These are phyloP conservation scores for Monochamus saltuarius DNA, from an alignment of 1,140 invertebrate genomes.

Conservation along the genomic window DNA sequence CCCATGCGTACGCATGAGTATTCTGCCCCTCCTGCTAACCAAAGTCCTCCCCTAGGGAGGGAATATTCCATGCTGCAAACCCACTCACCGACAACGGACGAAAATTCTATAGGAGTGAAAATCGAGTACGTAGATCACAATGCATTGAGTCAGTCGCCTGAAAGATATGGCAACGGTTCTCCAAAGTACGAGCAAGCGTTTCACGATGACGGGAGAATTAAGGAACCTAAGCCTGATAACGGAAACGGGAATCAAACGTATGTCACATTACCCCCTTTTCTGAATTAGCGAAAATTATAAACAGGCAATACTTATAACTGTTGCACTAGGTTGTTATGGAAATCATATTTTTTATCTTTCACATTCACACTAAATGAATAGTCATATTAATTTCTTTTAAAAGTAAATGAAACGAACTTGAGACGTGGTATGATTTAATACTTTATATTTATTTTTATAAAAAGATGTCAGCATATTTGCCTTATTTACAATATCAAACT, in stretches of 20 bases:
- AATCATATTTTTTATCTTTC: too few relatives aligned
- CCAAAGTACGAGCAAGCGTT: slow-evolving; percentile 63
- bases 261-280: slow-evolving; percentile 72
- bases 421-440: too few relatives aligned
- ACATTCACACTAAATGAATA: too few relatives aligned
- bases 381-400: too few relatives aligned
- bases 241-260: slow-evolving; percentile 61
- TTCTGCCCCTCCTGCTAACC: slow-evolving; percentile 58
- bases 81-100: slow-evolving; percentile 60
- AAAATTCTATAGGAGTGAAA: slow-evolving; percentile 56
- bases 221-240: slow-evolving; percentile 65
- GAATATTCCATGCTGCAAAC: slow-evolving; percentile 68
- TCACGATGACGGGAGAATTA: slow-evolving; percentile 56
- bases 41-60: slow-evolving; percentile 59
- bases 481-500: too few relatives aligned
- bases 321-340: background rate
- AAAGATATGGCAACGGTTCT: slow-evolving; percentile 52
- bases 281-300: slow-evolving; percentile 57
- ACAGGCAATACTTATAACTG: slow-evolving; percentile 9
- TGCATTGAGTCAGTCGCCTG: slow-evolving; percentile 49
- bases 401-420: too few relatives aligned
- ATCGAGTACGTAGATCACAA: slow-evolving; percentile 54
- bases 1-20: slow-evolving; percentile 63
- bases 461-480: too few relatives aligned
- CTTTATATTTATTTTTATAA: too few relatives aligned